phyloP scores from a whole-genome alignment of 2,888 invertebrate genomes.

The Caenorhabditis sinica region DNA sequence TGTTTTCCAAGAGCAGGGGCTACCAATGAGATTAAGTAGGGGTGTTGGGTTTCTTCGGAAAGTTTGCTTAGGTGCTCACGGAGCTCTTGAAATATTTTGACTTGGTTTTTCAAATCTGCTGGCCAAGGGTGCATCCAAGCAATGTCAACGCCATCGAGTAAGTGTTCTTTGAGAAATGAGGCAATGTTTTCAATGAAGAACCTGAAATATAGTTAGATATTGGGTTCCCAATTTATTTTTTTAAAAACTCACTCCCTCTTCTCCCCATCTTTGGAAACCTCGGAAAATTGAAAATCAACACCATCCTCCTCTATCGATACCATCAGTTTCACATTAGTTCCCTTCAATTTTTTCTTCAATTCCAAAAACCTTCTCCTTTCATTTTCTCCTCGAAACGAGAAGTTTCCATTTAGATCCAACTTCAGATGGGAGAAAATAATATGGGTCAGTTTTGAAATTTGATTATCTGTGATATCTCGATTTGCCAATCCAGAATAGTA shows the following conservation, averaged over 20 bases:
- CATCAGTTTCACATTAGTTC: background rate
- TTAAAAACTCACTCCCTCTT: slow-evolving; percentile 3
- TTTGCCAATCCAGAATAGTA: background rate
- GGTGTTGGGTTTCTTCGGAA: background rate
- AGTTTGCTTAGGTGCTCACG: background rate
- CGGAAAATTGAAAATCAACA: background rate
- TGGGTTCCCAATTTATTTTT: too few species aligned
- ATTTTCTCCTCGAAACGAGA: background rate
- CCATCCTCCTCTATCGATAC: slow-evolving; percentile 7
- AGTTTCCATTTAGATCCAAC: background rate
- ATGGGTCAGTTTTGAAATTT: background rate
- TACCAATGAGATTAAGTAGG: background rate
- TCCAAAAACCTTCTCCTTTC: slow-evolving; percentile 2
- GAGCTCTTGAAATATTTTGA: background rate
- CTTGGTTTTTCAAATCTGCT: background rate
- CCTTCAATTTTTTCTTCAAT: background rate
- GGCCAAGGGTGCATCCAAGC: background rate
- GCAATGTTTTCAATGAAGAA: background rate
- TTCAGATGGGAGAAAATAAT: background rate
- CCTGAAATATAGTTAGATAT: background rate
- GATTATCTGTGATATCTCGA: background rate
- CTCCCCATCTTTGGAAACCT: background rate
- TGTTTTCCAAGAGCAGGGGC: background rate
- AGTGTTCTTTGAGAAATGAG: background rate
- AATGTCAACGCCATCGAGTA: background rate